Conservation (phyloP, 2,888 invertebrate species). For the Callimorpha dominula region DNA sequence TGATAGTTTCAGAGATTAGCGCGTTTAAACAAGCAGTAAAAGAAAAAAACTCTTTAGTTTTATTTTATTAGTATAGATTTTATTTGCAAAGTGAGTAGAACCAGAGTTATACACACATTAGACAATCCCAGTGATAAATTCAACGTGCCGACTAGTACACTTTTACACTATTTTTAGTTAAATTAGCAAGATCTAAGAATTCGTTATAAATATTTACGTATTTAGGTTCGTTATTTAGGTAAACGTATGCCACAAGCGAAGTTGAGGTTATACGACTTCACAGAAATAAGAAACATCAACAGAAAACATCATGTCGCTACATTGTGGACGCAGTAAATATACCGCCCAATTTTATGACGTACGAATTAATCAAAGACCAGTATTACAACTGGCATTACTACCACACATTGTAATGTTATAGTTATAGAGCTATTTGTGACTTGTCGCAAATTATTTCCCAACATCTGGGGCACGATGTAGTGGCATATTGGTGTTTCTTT, state of each 20-base stretch:
- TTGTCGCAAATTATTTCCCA: conserved; percentile 1
- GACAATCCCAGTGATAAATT: not conserved
- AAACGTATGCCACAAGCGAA: not conserved
- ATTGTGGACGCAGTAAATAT: conserved; percentile 7
- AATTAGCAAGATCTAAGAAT: not conserved
- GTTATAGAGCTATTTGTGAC: conserved; percentile 18
- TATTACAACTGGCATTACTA: conserved; percentile 9
- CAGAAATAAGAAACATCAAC: not conserved
- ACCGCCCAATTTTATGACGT: conserved; percentile 14
- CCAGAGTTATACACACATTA: not conserved
- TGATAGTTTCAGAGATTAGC: too few relatives aligned
- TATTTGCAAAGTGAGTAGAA: not conserved
- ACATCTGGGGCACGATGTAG: conserved; percentile 9
- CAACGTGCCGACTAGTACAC: not conserved
- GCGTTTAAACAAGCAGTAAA: too few relatives aligned
- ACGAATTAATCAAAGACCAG: conserved; percentile 22
- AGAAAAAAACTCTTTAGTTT: not conserved
- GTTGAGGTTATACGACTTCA: not conserved
- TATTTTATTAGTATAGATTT: not conserved
- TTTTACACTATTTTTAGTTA: not conserved
- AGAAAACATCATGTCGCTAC: conserved; percentile 1
- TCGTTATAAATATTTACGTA: not conserved
- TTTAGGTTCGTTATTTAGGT: not conserved
- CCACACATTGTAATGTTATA: conserved; percentile 19
- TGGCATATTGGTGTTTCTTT: conserved; percentile 12